Evolutionary conservation across 2,113 vertebrate genomes (phyloP), one percentile per base, ranked within the genome.

Genomic region (Microtus oregoni): DNA sequence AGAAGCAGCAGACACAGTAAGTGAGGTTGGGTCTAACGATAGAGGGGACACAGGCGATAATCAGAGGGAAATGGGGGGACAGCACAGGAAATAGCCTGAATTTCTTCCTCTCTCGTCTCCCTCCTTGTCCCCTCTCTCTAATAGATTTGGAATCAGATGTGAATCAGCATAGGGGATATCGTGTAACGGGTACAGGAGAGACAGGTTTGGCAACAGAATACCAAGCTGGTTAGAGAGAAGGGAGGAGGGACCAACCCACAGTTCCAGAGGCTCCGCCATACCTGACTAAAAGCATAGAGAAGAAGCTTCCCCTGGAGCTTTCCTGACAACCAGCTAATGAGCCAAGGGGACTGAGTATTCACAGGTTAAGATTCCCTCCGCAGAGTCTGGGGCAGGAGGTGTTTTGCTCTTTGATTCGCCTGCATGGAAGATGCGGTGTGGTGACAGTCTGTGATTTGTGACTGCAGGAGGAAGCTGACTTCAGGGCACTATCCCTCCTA

Each of bases 211-310:
- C 72, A 52, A 82, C 73, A 95, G 90, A 94, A 52, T 24, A 72
- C 1, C 47, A 67, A 86, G 24, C 50, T 55, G 52, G 41, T 35
- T 89, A 77, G 44, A 67, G 68, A 92, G 73, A 41, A 83, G 65
- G 91, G 52, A 26, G 5, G 4, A 87, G 76, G 81, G 50, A 65
- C 28, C 75, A 93, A 95, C 35, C 86, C 5, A 41, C 11, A 47
- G 38, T 8, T 58, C 14, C 30, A 82, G 22, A 32, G 63, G 41
- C 79, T 28, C 61, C 10, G 11, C 55, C 41, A 35, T 61, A 47
- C 32, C 32, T 52, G 68, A 73, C 44, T 38, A 83, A 96, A 96
- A 97, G 89, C 85, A 94, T 65, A 96, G 94, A 94, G 68, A 95
- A 70, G 4, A 79, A 50, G 47, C 3, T 14, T 76, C 70, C 47